Base-by-base conservation (phyloP, 2,113 vertebrate species). In the Boleophthalmus pectinirostris region DNA sequence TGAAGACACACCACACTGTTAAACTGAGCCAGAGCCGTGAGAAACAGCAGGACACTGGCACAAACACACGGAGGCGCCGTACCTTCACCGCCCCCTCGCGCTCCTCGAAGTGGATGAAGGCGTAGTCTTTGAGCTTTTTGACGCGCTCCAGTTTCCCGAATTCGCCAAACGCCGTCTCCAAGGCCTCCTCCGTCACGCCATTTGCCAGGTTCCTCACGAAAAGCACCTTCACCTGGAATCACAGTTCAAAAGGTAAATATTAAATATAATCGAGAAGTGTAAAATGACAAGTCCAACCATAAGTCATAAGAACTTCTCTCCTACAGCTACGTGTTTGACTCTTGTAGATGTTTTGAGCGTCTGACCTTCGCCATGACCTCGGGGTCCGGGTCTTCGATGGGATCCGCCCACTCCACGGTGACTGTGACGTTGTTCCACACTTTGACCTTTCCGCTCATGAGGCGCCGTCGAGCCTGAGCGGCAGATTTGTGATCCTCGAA, bases 401-500 rank as follows among this genome's bases (percentile, higher is more conserved):
- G 97, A 60, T 99, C 98, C 24, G 98, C 98, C 98, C 98, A 99
- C 87, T 99, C 98, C 84, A 99, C 98, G 0, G 97, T 98, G 85
- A 99, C 98, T 0, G 65, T 66, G 86, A 98, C 93, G 83, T 97
- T 98, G 69, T 96, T 96, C 97, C 97, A 99, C 38, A 99, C 97
- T 86, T 99, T 99, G 81, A 99, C 97, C 93, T 99, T 99, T 73
- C 98, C 98, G 0, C 98, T 99, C 97, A 98, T 99, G 74, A 99
- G 92, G 77, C 98, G 94, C 57, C 98, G 97, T 1, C 98, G 95
- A 38, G 98, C 98, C 87, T 98, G 97, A 61, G 98, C 98, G 0
- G 98, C 98, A 0, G 97, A 95, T 91, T 99, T 99, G 87, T 99
- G 98, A 93, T 99, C 98, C 92, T 99, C 98, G 9, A 98, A 99